Evolutionary conservation across 1,140 invertebrate species (phyloP).

Genomic region (Drosophila albomicans): DNA sequence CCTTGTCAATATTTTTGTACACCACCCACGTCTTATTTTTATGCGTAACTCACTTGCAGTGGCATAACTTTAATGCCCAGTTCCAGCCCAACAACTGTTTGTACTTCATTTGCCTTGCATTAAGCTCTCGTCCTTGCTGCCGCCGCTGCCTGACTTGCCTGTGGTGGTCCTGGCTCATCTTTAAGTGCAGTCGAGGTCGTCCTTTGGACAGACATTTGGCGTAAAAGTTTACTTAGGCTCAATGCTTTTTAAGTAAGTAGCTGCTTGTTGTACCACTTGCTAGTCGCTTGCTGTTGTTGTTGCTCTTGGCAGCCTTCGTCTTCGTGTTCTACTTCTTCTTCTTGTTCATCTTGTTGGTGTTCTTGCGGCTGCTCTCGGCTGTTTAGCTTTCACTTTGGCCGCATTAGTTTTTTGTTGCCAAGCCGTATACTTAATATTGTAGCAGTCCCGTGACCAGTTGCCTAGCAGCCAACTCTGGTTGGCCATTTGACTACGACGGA

Average conservation of each 20-base stretch:
- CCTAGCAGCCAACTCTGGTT: constrained; percentile 50
- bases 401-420: constrained; percentile 63
- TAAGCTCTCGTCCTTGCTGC: constrained; percentile 62
- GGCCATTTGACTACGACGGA: constrained; percentile 36
- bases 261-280: constrained; percentile 53
- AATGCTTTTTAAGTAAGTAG: constrained; percentile 82
- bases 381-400: constrained; percentile 74
- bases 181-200: constrained; percentile 71
- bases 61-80: constrained; percentile 66
- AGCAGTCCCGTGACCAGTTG: constrained; percentile 52
- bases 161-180: constrained; percentile 50
- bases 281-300: constrained; percentile 36
- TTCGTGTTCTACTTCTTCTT: constrained; percentile 12
- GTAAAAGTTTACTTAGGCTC: constrained; percentile 82
- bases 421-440: constrained; percentile 65
- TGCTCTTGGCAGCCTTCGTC: neutral
- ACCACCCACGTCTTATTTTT: constrained; percentile 45
- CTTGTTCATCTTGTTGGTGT: neutral
- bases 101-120: constrained; percentile 80
- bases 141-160: constrained; percentile 27
- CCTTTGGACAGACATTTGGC: constrained; percentile 50
- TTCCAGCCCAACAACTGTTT: constrained; percentile 56
- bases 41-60: constrained; percentile 66
- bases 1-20: constrained; percentile 55
- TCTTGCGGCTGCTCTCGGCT: constrained; percentile 53